Evolutionary conservation across 37 sponge, comb jelly and placozoan species (phyloP).

Genomic region (Sycon ciliatum): DNA sequence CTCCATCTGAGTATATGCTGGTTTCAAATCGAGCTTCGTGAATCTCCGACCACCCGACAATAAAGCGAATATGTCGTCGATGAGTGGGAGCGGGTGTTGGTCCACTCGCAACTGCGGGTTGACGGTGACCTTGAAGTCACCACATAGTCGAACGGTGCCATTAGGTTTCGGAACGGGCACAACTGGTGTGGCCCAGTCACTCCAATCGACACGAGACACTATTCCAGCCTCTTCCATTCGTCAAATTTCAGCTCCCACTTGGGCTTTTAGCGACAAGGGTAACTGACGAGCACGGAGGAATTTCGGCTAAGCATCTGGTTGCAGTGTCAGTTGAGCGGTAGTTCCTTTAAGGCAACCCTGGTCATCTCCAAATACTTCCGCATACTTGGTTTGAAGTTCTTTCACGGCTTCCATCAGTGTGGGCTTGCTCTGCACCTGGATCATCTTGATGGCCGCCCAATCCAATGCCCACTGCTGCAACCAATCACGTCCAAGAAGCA

Average conservation of each 20-base stretch:
- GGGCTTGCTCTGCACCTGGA: background rate
- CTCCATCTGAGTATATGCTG: constrained; percentile 33
- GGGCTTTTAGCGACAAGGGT: constrained; percentile 13
- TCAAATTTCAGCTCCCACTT: constrained; percentile 2
- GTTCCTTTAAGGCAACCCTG: constrained; percentile 17
- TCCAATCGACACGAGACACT: constrained; percentile 20
- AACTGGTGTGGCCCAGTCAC: constrained; percentile 41
- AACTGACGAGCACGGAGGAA: constrained; percentile 19
- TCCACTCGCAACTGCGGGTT: constrained; percentile 26
- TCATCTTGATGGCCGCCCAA: background rate
- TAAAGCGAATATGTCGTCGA: constrained; percentile 33
- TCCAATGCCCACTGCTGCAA: constrained; percentile 1
- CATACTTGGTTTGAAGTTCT: constrained; percentile 20
- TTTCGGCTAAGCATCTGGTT: background rate
- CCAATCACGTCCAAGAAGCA: constrained; percentile 43
- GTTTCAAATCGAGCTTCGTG: constrained; percentile 38
- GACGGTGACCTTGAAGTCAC: constrained; percentile 43
- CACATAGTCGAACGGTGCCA: constrained; percentile 27
- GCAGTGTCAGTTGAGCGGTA: background rate
- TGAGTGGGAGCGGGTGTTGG: constrained; percentile 34
- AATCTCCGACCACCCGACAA: constrained; percentile 40
- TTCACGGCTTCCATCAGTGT: background rate
- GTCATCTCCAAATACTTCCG: constrained; percentile 19
- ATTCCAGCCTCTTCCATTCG: constrained; percentile 22
- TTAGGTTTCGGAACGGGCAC: constrained; percentile 43